These are phyloP conservation scores for Zaprionus inermis DNA, from an alignment of 1,140 invertebrate genomes.

Conservation along the genomic window DNA sequence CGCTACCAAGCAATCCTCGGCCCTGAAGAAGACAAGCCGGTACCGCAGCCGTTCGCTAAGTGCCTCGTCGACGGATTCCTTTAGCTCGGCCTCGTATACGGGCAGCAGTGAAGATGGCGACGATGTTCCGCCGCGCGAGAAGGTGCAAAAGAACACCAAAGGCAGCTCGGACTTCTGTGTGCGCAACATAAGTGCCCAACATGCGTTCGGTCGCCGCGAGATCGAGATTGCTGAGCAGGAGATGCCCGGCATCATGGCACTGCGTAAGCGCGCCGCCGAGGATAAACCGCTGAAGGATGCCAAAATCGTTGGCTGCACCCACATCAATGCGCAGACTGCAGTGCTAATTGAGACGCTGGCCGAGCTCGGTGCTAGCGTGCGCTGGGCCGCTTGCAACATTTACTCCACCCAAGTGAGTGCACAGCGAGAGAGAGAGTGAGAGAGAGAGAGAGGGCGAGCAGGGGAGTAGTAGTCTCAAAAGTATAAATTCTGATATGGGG, in stretches of 20 bases:
- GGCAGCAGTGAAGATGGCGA: constrained; percentile 95
- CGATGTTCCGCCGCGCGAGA: constrained; percentile 91
- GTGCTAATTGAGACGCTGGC: constrained; percentile 97
- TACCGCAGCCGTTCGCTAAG: constrained; percentile 95
- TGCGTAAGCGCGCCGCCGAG: constrained; percentile 94
- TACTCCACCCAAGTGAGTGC: constrained; percentile 94
- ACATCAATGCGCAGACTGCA: constrained; percentile 99
- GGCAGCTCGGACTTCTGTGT: constrained; percentile 95
- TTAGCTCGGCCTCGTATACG: constrained; percentile 96
- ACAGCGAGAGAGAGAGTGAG: not conserved
- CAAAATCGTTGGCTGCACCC: constrained; percentile 98
- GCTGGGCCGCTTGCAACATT: constrained; percentile 99
- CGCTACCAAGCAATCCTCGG: constrained; percentile 87
- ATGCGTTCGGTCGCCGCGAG: constrained; percentile 96
- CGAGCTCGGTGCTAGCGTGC: constrained; percentile 94
- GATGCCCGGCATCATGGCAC: constrained; percentile 98
- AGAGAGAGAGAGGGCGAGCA: not conserved
- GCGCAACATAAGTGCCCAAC: constrained; percentile 94
- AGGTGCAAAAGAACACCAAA: constrained; percentile 91
- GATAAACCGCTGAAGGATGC: constrained; percentile 98
- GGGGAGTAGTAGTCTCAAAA: not conserved
- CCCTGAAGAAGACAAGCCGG: constrained; percentile 92
- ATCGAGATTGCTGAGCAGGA: constrained; percentile 99
- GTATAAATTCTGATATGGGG: not conserved
- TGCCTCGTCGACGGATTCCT: constrained; percentile 96